phyloP scores from a whole-genome alignment of 2,888 invertebrate genomes.

The Caenorhabditis sp. region DNA sequence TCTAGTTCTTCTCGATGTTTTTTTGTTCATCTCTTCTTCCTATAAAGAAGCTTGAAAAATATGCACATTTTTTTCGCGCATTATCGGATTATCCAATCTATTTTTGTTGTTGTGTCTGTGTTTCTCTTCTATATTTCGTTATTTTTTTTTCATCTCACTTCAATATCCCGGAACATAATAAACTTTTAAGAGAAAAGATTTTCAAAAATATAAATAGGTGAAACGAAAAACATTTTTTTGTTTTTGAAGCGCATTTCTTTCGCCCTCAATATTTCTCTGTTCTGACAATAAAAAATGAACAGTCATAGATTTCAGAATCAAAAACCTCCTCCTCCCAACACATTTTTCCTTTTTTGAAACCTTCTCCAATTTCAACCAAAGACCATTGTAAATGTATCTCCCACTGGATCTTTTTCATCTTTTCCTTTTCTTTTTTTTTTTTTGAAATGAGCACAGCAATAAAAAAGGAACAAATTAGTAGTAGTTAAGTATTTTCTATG shows the following conservation, averaged over 20 bases:
- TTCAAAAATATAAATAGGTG: no score
- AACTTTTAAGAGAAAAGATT: no score
- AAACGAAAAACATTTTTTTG: background rate
- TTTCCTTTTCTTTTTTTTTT: no score
- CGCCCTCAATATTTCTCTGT: slow-evolving; percentile 16
- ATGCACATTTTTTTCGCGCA: background rate
- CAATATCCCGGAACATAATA: background rate
- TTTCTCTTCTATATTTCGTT: background rate
- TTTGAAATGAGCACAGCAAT: background rate
- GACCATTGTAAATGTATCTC: no score
- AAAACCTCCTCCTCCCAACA: slow-evolving; percentile 5
- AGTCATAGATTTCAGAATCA: background rate
- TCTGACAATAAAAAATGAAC: slow-evolving; percentile 2
- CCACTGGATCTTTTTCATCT: no score
- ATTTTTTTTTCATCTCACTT: background rate
- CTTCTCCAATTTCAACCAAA: background rate
- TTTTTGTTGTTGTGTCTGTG: background rate
- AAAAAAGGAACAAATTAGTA: background rate
- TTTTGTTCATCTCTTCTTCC: no score
- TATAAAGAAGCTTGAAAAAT: background rate
- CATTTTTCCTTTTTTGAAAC: background rate
- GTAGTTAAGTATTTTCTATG: slow-evolving; percentile 1
- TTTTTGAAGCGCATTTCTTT: slow-evolving; percentile 4
- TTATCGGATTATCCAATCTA: slow-evolving; percentile 5
- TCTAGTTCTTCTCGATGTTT: background rate